phyloP scores from a whole-genome alignment of 1,140 invertebrate species.

The Melanaphis sacchari region DNA sequence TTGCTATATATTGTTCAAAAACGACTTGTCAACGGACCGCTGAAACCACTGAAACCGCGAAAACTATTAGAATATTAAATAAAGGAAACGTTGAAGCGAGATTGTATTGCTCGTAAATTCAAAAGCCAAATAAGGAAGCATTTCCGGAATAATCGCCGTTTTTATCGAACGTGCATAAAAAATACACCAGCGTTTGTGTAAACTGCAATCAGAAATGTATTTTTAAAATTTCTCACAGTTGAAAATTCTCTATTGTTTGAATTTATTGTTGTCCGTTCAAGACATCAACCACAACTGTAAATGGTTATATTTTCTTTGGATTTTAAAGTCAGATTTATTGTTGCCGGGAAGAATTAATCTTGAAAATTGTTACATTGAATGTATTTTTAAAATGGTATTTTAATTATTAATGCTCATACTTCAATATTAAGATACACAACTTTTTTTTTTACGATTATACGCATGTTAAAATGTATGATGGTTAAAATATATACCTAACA shows the following conservation, averaged over 20 bases:
- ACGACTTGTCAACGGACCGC: not conserved
- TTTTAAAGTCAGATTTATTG: not conserved
- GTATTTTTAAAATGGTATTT: not conserved
- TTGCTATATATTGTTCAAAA: not conserved
- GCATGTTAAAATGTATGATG: not conserved
- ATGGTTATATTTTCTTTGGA: not conserved
- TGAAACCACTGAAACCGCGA: not conserved
- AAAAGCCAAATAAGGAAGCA: not conserved
- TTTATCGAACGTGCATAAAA: not conserved
- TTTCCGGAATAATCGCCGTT: not conserved
- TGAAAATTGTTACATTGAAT: not conserved
- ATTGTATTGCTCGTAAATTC: not conserved
- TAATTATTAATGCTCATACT: not conserved
- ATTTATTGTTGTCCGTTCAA: not conserved
- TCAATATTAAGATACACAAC: not conserved
- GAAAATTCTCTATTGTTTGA: too few relatives aligned
- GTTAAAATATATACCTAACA: not conserved
- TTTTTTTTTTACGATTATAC: not conserved
- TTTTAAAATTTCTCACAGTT: not conserved
- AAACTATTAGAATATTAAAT: not conserved
- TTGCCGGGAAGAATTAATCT: not conserved
- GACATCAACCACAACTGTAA: not conserved
- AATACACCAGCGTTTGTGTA: not conserved
- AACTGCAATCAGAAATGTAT: not conserved
- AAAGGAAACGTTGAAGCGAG: not conserved